A percentile compares a stretch with the other conserved stretches of the same genome.
phyloP scores from a whole-genome alignment of 2,888 invertebrate species.

The Candidula unifasciata region DNA sequence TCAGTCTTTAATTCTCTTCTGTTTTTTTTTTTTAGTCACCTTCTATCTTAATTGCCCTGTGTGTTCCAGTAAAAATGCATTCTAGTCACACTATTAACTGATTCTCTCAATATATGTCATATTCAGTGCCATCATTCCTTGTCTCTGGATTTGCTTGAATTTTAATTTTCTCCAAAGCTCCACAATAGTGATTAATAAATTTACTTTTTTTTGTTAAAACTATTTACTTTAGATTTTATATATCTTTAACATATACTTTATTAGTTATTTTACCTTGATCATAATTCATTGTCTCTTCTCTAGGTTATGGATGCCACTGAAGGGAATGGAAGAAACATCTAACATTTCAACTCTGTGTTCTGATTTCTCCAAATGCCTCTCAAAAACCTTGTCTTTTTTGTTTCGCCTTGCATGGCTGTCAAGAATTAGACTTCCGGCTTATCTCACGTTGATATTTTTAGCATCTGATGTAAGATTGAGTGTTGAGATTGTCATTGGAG shows the following conservation, averaged over 20 bases:
- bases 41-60: too few relatives aligned
- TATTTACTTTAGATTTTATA: not conserved
- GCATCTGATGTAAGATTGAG: conserved; percentile 64
- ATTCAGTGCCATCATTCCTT: too few relatives aligned
- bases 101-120: too few relatives aligned
- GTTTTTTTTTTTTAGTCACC: too few relatives aligned
- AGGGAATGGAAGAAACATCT: conserved; percentile 38
- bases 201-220: not conserved
- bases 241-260: not conserved
- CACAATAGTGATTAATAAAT: too few relatives aligned
- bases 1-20: too few relatives aligned
- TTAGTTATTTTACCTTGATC: not conserved
- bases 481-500: conserved; percentile 59
- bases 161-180: too few relatives aligned
- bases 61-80: too few relatives aligned
- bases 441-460: conserved; percentile 74
- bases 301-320: conserved; percentile 27
- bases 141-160: too few relatives aligned
- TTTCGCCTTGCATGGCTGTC: conserved; percentile 86
- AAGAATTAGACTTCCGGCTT: conserved; percentile 83
- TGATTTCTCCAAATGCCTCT: conserved; percentile 56
- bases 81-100: too few relatives aligned
- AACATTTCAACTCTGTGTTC: conserved; percentile 46
- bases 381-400: conserved; percentile 81
- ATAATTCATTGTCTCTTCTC: conserved; percentile 2